These are phyloP conservation scores for Tiliacea citrago DNA, from an alignment of 2,888 invertebrate genomes.

Conservation along the genomic window DNA sequence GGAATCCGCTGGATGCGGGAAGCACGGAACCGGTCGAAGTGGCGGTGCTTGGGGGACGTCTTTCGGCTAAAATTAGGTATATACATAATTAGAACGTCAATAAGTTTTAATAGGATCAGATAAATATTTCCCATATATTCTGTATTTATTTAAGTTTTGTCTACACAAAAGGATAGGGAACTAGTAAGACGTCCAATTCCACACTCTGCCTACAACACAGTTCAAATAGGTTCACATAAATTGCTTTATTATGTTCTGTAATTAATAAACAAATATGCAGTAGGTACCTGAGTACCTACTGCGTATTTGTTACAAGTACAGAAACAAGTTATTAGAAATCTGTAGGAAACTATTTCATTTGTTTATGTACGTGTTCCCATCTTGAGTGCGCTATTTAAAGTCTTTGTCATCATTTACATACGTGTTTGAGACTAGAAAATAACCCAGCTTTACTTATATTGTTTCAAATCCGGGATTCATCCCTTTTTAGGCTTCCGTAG, in stretches of 20 bases:
- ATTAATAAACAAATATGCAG: constrained; percentile 44
- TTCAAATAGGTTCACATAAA: constrained; percentile 36
- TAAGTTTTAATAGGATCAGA: too few species aligned
- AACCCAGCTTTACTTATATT: background rate
- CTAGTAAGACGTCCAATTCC: background rate
- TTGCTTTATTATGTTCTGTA: constrained; percentile 37
- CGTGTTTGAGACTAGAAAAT: background rate
- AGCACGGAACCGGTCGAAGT: too few species aligned
- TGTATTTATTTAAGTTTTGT: too few species aligned
- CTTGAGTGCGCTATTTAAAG: background rate
- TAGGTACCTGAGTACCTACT: background rate
- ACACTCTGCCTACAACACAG: constrained; percentile 11
- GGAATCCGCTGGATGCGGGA: too few species aligned
- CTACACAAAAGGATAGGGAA: background rate
- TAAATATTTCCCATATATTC: too few species aligned
- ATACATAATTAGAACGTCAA: too few species aligned
- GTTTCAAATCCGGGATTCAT: background rate
- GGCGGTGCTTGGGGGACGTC: too few species aligned
- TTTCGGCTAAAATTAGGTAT: too few species aligned
- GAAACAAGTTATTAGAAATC: constrained; percentile 17
- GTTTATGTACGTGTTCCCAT: constrained; percentile 19
- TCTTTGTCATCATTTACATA: constrained; percentile 28
- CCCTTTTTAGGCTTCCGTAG: too few species aligned
- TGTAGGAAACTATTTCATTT: constrained; percentile 39
- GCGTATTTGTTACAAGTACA: too few species aligned